A percentile compares a stretch with the other conserved stretches of the same genome.
These are phyloP conservation scores for Lepetodrilus schrolli DNA, from an alignment of 2,888 invertebrate species.

Conservation along the genomic window DNA sequence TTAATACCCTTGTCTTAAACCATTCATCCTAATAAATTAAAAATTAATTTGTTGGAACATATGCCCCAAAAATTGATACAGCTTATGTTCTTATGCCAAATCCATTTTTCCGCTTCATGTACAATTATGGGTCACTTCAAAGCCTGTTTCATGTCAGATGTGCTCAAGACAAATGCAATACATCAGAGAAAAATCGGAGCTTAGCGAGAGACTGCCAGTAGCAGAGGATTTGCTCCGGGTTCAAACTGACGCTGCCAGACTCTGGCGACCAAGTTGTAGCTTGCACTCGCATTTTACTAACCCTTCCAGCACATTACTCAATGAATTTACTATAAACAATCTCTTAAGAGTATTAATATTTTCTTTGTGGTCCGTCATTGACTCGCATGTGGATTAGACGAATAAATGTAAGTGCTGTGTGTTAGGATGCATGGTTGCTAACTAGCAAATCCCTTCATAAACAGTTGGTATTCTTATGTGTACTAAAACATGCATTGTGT, in stretches of 20 bases:
- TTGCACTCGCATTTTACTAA: no score
- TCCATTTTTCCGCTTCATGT: slow-evolving; percentile 17
- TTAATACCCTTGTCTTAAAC: background rate
- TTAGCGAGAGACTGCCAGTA: background rate
- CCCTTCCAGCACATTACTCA: slow-evolving; percentile 21
- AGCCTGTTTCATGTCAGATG: slow-evolving; percentile 15
- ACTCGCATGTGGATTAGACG: background rate
- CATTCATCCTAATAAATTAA: background rate
- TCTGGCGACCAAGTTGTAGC: no score
- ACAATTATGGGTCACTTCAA: background rate
- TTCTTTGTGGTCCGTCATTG: background rate
- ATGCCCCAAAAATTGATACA: slow-evolving; percentile 8
- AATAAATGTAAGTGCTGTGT: background rate
- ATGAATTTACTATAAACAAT: slow-evolving; percentile 19
- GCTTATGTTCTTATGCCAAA: slow-evolving; percentile 23
- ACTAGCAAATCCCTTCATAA: slow-evolving; percentile 14
- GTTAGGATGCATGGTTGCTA: slow-evolving; percentile 2
- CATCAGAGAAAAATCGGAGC: slow-evolving; percentile 17
- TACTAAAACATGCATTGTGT: no score
- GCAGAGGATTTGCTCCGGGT: background rate
- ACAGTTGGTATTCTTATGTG: background rate
- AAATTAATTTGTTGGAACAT: slow-evolving; percentile 19
- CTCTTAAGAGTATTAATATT: slow-evolving; percentile 23
- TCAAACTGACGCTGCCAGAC: no score
- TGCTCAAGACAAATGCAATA: slow-evolving; percentile 13